phyloP scores from a whole-genome alignment of 2,888 invertebrate species.

The Endotricha flammealis region DNA sequence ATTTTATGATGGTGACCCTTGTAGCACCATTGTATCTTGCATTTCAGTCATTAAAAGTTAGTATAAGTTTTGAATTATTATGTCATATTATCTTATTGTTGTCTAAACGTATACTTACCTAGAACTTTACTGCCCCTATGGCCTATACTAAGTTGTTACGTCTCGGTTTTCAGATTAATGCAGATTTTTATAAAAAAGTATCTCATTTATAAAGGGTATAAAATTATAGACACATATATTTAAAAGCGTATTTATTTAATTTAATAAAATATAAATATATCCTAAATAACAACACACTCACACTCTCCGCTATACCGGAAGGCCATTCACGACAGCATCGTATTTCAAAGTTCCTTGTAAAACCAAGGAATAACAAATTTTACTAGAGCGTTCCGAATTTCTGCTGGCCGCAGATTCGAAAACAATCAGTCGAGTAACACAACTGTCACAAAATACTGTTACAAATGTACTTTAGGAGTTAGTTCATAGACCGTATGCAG shows the following conservation, averaged over 20 bases:
- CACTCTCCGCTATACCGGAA: slow-evolving; percentile 65
- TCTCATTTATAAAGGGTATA: too few species aligned
- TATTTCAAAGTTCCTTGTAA: slow-evolving; percentile 65
- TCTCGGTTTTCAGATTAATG: too few species aligned
- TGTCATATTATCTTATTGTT: too few species aligned
- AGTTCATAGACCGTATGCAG: slow-evolving; percentile 58
- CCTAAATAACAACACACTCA: slow-evolving; percentile 57
- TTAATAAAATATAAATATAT: slow-evolving; percentile 43
- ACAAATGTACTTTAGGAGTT: slow-evolving; percentile 11
- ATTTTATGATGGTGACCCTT: too few species aligned
- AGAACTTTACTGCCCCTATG: too few species aligned
- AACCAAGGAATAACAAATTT: slow-evolving; percentile 73
- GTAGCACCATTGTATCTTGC: too few species aligned
- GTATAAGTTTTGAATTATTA: too few species aligned
- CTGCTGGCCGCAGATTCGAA: slow-evolving; percentile 55
- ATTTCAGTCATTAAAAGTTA: too few species aligned
- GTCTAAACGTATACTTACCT: too few species aligned
- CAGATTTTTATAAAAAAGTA: too few species aligned
- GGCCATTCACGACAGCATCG: slow-evolving; percentile 63
- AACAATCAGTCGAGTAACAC: slow-evolving; percentile 72
- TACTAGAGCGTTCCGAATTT: slow-evolving; percentile 64
- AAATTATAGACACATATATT: slow-evolving; percentile 26
- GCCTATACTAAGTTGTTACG: too few species aligned
- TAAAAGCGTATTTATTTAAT: slow-evolving; percentile 33
- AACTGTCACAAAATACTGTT: slow-evolving; percentile 68